These are phyloP conservation scores for Alethe castanea DNA, from an alignment of 2,113 vertebrate genomes.

Conservation along the genomic window DNA sequence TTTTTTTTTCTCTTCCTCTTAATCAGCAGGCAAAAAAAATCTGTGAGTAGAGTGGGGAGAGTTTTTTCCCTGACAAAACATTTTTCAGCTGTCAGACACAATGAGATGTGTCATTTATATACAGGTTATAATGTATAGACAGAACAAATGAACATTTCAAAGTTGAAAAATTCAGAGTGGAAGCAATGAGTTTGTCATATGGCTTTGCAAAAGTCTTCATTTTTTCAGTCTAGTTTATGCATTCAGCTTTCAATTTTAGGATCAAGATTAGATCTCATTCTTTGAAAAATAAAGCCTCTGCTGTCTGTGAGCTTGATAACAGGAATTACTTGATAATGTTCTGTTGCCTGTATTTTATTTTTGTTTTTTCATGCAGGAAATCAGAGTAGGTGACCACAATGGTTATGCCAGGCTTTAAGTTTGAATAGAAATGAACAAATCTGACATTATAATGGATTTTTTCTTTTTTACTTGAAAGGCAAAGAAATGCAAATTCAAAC, in stretches of 20 bases:
- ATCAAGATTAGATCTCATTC: constrained; percentile 40
- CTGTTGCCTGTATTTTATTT: constrained; percentile 1
- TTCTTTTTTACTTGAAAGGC: not conserved
- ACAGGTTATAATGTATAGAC: not conserved
- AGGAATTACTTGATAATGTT: constrained; percentile 9
- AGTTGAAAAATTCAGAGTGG: not conserved
- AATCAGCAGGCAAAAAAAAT: not conserved
- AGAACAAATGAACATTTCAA: not conserved
- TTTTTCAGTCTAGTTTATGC: not conserved
- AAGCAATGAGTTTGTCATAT: not conserved
- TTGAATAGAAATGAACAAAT: constrained; percentile 23
- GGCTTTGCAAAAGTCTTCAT: not conserved
- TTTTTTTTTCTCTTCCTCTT: not conserved
- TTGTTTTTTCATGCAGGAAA: constrained; percentile 25
- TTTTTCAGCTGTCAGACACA: constrained; percentile 5
- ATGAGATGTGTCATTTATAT: not conserved
- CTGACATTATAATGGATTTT: not conserved
- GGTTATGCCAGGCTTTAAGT: not conserved
- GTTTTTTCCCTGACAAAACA: not conserved
- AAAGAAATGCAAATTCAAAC: constrained; percentile 15
- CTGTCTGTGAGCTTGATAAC: not conserved
- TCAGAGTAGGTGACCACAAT: constrained; percentile 18
- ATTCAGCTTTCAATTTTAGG: constrained; percentile 16
- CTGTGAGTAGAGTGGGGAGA: not conserved
- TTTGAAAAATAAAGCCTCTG: constrained; percentile 6